These are phyloP conservation scores for Leptocoma aspasia DNA, from an alignment of 2,113 vertebrate species.

Conservation along the genomic window DNA sequence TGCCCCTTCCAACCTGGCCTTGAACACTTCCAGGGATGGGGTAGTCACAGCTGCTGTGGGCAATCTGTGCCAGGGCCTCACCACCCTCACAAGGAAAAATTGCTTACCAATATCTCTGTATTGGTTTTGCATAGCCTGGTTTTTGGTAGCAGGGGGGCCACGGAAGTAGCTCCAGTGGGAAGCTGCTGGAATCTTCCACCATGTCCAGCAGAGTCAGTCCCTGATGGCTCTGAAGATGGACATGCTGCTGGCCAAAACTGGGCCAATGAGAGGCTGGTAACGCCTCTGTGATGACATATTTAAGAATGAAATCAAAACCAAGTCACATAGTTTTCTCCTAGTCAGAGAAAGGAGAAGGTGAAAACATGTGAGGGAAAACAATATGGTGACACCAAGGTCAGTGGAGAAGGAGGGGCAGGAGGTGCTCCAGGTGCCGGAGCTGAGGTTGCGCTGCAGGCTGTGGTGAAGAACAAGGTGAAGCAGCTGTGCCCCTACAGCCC, in stretches of 20 bases:
- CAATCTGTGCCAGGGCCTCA: background rate
- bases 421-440: background rate
- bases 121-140: background rate
- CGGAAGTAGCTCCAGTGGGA: background rate
- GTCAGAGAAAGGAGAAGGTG: background rate
- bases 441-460: background rate
- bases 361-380: background rate
- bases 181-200: background rate
- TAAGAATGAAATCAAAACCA: background rate
- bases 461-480: background rate
- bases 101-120: background rate
- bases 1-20: background rate
- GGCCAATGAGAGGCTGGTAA: background rate
- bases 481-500: background rate
- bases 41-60: background rate
- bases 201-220: background rate
- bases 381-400: background rate
- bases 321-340: background rate
- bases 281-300: background rate
- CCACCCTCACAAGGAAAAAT: background rate
- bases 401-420: background rate
- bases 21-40: background rate
- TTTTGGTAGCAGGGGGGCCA: background rate
- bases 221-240: background rate
- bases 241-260: background rate